These are phyloP conservation scores for Ophonus ardosiacus DNA, from an alignment of 2,888 invertebrate genomes.

Conservation along the genomic window DNA sequence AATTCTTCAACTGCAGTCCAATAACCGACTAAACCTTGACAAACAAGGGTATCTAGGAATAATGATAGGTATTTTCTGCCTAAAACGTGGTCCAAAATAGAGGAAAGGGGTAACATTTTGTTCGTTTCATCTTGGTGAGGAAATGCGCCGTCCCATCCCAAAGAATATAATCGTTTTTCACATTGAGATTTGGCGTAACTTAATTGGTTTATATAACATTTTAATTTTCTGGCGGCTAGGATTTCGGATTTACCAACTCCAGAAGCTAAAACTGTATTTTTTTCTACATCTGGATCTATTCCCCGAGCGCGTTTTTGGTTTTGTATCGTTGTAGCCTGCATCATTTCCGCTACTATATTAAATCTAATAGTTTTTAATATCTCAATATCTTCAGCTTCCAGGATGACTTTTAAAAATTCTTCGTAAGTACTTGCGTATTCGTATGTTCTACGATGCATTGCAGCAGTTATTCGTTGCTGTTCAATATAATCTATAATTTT, in stretches of 20 bases:
- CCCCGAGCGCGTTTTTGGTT: conserved; percentile 93
- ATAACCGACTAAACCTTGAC: conserved; percentile 90
- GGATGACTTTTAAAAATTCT: conserved; percentile 91
- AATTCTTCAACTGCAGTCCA: conserved; percentile 93
- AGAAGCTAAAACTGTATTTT: conserved; percentile 76
- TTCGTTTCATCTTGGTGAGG: conserved; percentile 77
- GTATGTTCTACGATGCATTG: conserved; percentile 88
- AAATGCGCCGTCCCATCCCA: conserved; percentile 87
- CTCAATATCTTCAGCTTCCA: conserved; percentile 88
- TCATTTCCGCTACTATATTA: conserved; percentile 93
- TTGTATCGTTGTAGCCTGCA: conserved; percentile 95
- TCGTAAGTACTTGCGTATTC: conserved; percentile 94
- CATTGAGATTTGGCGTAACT: conserved; percentile 89
- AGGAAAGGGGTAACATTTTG: conserved; percentile 83
- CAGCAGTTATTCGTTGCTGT: conserved; percentile 86
- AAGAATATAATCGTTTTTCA: conserved; percentile 84
- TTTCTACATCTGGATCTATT: conserved; percentile 82
- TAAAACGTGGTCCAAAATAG: conserved; percentile 87
- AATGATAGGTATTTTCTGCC: conserved; percentile 88
- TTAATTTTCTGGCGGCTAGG: conserved; percentile 88
- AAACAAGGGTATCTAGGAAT: conserved; percentile 89
- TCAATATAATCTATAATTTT: conserved; percentile 90
- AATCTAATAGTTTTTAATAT: conserved; percentile 90
- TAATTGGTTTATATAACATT: conserved; percentile 89
- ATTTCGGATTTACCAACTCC: conserved; percentile 86